Evolutionary conservation across 2,888 invertebrate species (phyloP).

Genomic region (Pardosa pseudoannulata): DNA sequence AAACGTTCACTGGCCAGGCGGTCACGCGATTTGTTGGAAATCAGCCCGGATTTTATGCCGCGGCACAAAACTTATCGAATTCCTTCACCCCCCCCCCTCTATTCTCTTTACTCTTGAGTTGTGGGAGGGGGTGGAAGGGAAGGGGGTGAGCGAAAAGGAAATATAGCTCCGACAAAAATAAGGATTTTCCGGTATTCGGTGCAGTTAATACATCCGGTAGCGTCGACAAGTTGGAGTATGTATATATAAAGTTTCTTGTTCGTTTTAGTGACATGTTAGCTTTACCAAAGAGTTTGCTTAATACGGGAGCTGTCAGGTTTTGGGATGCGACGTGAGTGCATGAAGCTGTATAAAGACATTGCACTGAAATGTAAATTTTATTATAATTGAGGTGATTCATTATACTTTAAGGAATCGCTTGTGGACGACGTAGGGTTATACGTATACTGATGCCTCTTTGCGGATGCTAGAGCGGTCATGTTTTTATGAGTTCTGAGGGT

Average conservation of each 20-base stretch:
- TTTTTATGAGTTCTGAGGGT: too few relatives aligned
- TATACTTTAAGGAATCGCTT: background rate
- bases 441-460: background rate
- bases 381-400: background rate
- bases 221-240: background rate
- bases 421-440: background rate
- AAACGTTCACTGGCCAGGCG: background rate
- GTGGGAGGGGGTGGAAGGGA: background rate
- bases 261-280: background rate
- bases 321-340: background rate
- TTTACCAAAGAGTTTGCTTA: background rate
- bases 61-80: background rate
- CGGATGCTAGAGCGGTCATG: too few relatives aligned
- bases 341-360: background rate
- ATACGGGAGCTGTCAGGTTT: background rate
- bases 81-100: background rate
- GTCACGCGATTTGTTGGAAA: slow-evolving; percentile 9
- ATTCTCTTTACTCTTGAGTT: too few relatives aligned
- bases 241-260: background rate
- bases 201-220: background rate
- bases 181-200: slow-evolving; percentile 9
- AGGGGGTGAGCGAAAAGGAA: background rate
- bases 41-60: background rate
- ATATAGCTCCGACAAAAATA: background rate
- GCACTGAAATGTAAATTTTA: background rate